Conservation (phyloP, 2,888 invertebrate species). For the Cosmopolites sordidus region DNA sequence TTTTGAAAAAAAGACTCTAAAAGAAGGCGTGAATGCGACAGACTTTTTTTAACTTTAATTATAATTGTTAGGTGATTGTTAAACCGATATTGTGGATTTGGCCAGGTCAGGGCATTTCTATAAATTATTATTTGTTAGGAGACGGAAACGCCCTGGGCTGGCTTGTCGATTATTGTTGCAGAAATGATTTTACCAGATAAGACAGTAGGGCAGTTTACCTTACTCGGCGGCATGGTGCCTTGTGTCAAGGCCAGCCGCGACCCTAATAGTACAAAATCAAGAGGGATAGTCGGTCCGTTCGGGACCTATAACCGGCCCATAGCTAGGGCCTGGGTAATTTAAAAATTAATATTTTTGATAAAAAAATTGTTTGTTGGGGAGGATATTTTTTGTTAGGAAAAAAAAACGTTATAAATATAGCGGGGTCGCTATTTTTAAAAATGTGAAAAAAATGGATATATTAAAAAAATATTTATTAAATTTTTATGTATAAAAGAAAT, state of each 20-base stretch:
- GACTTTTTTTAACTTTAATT: constrained; percentile 46
- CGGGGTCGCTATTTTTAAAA: constrained; percentile 48
- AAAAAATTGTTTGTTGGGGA: constrained; percentile 58
- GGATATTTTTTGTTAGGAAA: constrained; percentile 52
- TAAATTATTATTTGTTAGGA: constrained; percentile 36
- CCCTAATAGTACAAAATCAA: constrained; percentile 50
- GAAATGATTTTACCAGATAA: constrained; percentile 40
- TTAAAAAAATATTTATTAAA: constrained; percentile 48
- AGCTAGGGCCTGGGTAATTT: constrained; percentile 33
- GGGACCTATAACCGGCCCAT: constrained; percentile 24
- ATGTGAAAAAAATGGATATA: constrained; percentile 52
- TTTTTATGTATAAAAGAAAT: constrained; percentile 49
- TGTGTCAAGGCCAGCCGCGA: constrained; percentile 46
- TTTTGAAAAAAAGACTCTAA: constrained; percentile 15
- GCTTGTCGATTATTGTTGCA: constrained; percentile 42
- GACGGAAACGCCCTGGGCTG: constrained; percentile 34
- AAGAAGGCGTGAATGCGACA: constrained; percentile 23
- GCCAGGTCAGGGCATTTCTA: constrained; percentile 25
- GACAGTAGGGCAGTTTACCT: constrained; percentile 38
- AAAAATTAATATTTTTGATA: constrained; percentile 64
- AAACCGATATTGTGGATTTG: constrained; percentile 40
- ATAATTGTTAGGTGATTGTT: constrained; percentile 51
- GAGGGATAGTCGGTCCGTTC: constrained; percentile 44
- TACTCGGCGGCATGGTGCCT: constrained; percentile 40
- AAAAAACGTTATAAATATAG: constrained; percentile 24